Base-by-base conservation (phyloP, 2,888 invertebrate species). In the Thalpophila matura region DNA sequence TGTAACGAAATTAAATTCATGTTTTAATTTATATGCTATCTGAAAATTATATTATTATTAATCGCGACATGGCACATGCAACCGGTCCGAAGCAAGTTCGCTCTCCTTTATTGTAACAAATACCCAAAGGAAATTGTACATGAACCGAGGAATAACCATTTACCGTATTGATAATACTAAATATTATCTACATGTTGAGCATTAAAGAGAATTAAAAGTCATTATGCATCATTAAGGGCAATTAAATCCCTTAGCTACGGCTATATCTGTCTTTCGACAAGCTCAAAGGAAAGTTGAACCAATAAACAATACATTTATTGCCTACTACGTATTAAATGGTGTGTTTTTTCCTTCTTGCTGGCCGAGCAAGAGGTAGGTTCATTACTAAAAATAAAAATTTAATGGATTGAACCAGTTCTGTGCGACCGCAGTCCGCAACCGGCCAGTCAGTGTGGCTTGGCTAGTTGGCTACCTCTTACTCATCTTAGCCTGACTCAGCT, bases 301-400 rank as follows among this genome's bases (percentile, higher is more conserved):
- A 74, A 79, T 79, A 77, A 74, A 77, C 74, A 79, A 69, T 72
- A 50, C 58, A 62, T 67, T 77, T 69, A 72, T 72, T 64, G 43
- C 70, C 46, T 12, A 74, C 61, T 57, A 49, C 45, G 59, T 59
- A 65, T 50, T 66, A 60, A 64, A 60, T 55, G 49, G 58, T 49
- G 56, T 51, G 60, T 66, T 74, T 59, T 74, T 74, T 61, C 62
- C 70, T 64, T 42, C 72, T 64, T 62, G 63, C 54, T 62, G 63
- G 49, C 47, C 49, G 54, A 63, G 60, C 45, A 63, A 71, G 67
- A 71, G 74, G 78, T 75, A 55, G 65, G 71, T 69, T 77, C 77
- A 74, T 81, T 77, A 83, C 81, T 83, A 87, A 88, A 88, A 89
- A 89, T 89, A 88, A 86, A 84, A 86, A 78, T 77, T 84, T 82